Conservation (phyloP, 2,797 vertebrate genomes). For the Lindbergichthys nudifrons region DNA sequence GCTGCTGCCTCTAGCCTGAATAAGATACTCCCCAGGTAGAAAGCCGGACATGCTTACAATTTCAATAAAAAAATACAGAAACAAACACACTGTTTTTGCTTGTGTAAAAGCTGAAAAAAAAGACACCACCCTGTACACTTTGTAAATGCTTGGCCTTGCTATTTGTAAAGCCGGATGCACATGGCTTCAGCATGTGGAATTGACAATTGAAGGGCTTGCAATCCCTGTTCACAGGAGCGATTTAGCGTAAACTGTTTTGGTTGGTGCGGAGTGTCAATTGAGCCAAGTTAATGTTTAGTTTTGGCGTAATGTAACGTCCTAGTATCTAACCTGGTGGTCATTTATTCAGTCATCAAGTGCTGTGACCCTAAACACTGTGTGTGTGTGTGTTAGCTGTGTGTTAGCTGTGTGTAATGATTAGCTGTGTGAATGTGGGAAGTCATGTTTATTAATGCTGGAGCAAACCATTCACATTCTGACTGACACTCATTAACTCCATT, state of each 20-base stretch:
- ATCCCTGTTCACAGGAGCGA: not conserved
- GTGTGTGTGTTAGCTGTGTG: constrained; percentile 7
- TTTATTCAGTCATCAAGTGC: constrained; percentile 27
- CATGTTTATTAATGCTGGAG: constrained; percentile 64
- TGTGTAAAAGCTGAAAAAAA: not conserved
- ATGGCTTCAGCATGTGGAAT: not conserved
- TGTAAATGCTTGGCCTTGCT: not conserved
- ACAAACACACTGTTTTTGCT: not conserved
- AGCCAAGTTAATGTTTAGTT: constrained; percentile 32
- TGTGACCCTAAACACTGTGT: constrained; percentile 19
- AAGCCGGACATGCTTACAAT: not conserved
- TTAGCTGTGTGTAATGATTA: constrained; percentile 44
- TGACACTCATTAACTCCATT: constrained; percentile 72
- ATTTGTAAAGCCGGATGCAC: not conserved
- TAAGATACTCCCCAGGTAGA: not conserved
- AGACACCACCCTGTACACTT: not conserved
- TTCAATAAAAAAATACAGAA: not conserved
- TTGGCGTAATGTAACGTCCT: constrained; percentile 11
- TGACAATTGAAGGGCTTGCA: not conserved
- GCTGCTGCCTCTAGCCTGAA: not conserved
- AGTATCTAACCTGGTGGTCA: not conserved
- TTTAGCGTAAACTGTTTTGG: not conserved
- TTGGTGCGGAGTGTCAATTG: not conserved
- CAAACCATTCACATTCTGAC: constrained; percentile 61
- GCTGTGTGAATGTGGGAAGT: constrained; percentile 60